These are phyloP conservation scores for Podiceps cristatus DNA, from an alignment of 2,113 vertebrate species.

Conservation along the genomic window DNA sequence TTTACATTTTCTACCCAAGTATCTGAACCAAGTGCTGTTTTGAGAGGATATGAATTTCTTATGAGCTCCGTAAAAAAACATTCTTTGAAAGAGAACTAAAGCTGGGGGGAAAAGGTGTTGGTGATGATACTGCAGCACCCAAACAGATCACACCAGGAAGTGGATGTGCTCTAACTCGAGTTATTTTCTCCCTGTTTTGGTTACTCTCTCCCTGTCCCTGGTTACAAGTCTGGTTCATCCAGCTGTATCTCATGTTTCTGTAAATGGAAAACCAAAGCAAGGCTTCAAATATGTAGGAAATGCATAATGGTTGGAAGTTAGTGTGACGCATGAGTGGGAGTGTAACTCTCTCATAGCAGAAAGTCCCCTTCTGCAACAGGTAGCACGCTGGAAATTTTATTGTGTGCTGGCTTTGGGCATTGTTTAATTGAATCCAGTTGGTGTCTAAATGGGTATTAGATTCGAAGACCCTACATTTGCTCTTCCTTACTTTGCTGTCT, in stretches of 20 bases:
- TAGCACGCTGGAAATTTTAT: background rate
- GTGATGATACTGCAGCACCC: background rate
- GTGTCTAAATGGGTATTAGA: background rate
- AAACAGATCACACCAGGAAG: background rate
- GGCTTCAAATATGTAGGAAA: background rate
- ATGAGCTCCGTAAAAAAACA: background rate
- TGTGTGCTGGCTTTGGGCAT: background rate
- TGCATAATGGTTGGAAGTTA: background rate
- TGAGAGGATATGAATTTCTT: background rate
- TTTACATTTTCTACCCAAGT: background rate
- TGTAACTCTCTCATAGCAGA: background rate
- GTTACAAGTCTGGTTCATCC: background rate
- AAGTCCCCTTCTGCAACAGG: background rate
- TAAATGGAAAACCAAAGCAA: background rate
- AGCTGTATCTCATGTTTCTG: background rate
- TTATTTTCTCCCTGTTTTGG: background rate
- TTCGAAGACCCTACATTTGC: background rate
- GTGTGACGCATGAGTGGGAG: background rate
- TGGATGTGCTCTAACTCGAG: background rate
- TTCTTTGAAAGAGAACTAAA: background rate
- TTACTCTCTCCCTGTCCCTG: background rate
- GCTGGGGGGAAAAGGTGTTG: background rate
- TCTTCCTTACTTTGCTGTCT: background rate
- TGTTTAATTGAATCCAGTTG: background rate
- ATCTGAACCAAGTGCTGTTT: background rate